Base-by-base conservation (phyloP, 2,113 vertebrate species). In the Brevimyrus niger region DNA sequence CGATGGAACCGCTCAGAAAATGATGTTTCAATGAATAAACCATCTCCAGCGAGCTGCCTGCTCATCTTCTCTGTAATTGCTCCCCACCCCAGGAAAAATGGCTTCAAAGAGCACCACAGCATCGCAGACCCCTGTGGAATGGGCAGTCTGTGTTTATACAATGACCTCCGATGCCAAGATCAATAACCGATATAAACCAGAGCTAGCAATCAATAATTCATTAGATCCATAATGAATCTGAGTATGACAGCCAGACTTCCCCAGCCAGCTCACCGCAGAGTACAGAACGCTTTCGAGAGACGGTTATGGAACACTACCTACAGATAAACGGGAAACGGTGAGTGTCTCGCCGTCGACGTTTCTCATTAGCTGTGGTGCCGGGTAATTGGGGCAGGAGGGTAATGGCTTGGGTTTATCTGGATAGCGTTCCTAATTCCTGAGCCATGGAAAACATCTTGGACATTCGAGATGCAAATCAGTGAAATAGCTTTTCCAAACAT, bases 1-100 rank as follows among this genome's bases (percentile, higher is more conserved):
- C 23, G 23, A 47, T 27, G 46, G 82, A 27, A 47, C 44, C 21
- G 9, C n/a, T 86, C 23, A 50, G 44, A 46, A n/a, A 86, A 47
- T 50, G n/a, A 48, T 76, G 46, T 88, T 80, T 31, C 87, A 13
- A 88, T 76, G 47, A 80, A 88, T 76, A 88, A 88, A 88, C 61
- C 61, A 88, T 88, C 58, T 31, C 44, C 38, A 44, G n/a, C 23
- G 51, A 50, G 87, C 47, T 19, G 65, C 48, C 27, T 50, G 87
- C 65, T 80, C 58, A 50, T 48, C 17, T 44, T 15, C 61, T 50
- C 35, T 42, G 38, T 11, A 38, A 58, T 15, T 48, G 61, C 87
- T 44, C 42, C 13, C 65, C 31, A 80, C 15, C 46, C 3, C n/a
- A 50, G 83, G 19, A 48, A n/a, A n/a, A 86, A 86, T 42, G 44